Evolutionary conservation across 2,113 vertebrate species (phyloP).

Genomic region (Pao palembangensis): DNA sequence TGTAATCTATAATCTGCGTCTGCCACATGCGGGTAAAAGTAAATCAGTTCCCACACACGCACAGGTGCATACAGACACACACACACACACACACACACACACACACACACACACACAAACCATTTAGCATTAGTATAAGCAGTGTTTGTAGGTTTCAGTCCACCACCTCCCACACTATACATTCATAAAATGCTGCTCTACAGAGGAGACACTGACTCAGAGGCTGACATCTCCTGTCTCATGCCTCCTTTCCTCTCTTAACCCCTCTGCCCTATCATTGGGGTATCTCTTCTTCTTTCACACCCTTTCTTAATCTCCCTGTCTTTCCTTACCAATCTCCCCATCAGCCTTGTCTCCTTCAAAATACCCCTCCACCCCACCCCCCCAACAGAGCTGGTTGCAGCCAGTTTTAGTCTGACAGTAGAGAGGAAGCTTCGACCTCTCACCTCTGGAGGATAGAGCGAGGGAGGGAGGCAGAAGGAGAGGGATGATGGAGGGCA

Average conservation of each 20-base stretch:
- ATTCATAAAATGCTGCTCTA: slow-evolving; percentile 69
- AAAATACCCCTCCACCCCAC: background rate
- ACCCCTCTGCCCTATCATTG: slow-evolving; percentile 9
- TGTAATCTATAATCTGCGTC: slow-evolving; percentile 53
- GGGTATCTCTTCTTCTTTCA: slow-evolving; percentile 25
- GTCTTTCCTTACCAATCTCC: slow-evolving; percentile 46
- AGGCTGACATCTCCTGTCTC: slow-evolving; percentile 34
- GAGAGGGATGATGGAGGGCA: slow-evolving; percentile 54
- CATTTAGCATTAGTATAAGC: slow-evolving; percentile 62
- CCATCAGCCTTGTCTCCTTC: slow-evolving; percentile 38
- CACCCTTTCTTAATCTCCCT: slow-evolving; percentile 4
- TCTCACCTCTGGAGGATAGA: slow-evolving; percentile 68
- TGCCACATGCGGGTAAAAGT: slow-evolving; percentile 56
- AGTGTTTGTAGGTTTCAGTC: slow-evolving; percentile 64
- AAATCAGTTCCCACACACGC: slow-evolving; percentile 30
- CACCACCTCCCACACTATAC: slow-evolving; percentile 71
- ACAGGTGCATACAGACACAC: slow-evolving; percentile 11
- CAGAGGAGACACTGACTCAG: slow-evolving; percentile 54
- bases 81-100: slow-evolving; percentile 16
- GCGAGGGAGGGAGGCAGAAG: slow-evolving; percentile 31
- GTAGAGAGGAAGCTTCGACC: slow-evolving; percentile 69
- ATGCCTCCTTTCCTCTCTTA: slow-evolving; percentile 25
- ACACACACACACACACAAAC: slow-evolving; percentile 43
- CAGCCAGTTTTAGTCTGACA: slow-evolving; percentile 70
- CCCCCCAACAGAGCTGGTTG: slow-evolving; percentile 53